Conservation (phyloP, 30 jellyfish, hydroid and myxozoan species). For the Aurelia coerulea region DNA sequence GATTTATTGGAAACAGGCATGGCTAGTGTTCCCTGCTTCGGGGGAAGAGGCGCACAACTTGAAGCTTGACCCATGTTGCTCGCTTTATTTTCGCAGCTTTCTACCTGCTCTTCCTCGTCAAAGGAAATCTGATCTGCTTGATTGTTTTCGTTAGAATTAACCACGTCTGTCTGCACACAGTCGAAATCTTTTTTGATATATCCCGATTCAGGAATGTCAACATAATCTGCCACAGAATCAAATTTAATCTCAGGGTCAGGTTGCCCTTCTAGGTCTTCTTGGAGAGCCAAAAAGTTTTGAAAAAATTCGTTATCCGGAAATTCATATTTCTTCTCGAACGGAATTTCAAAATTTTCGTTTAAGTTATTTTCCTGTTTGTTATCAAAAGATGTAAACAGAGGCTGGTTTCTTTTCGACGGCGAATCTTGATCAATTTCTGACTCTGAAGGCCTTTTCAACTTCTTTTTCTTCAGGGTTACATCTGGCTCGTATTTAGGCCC, state of each 20-base stretch:
- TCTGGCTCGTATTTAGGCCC: constrained; percentile 14
- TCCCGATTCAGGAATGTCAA: background rate
- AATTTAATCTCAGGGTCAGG: background rate
- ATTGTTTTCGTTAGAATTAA: background rate
- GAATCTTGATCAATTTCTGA: constrained; percentile 3
- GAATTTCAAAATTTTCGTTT: constrained; percentile 24
- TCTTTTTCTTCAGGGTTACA: background rate
- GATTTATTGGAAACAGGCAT: constrained; percentile 51
- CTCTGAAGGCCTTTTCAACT: constrained; percentile 24
- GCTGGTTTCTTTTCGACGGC: constrained; percentile 10
- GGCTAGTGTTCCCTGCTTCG: constrained; percentile 61
- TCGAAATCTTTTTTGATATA: background rate
- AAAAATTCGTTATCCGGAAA: constrained; percentile 28
- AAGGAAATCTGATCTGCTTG: constrained; percentile 1
- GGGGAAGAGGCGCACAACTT: constrained; percentile 19
- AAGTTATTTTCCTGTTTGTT: background rate
- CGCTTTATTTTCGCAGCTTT: background rate
- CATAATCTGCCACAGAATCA: background rate
- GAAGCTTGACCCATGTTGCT: constrained; percentile 59
- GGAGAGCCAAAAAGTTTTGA: background rate
- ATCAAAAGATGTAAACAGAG: background rate
- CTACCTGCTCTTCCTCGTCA: background rate
- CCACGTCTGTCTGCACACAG: background rate
- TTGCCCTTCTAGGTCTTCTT: constrained; percentile 1
- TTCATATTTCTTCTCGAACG: constrained; percentile 45